Percentiles rank a stretch among this genome's conserved stretches.
phyloP scores from a whole-genome alignment of 1,140 invertebrate genomes.

The Zaprionus capensis region DNA sequence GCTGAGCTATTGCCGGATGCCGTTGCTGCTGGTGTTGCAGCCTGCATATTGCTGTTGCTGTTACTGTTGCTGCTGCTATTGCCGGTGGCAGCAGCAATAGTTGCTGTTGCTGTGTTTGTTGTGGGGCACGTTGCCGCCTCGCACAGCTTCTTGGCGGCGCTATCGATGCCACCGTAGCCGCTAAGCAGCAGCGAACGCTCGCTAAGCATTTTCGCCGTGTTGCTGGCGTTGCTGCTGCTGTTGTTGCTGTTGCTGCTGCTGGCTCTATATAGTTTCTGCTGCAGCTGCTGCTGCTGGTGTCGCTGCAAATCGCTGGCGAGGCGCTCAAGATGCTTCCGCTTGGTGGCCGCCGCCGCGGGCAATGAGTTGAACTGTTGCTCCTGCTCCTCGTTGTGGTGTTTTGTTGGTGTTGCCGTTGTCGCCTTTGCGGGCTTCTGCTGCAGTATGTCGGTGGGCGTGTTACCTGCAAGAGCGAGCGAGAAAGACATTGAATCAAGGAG shows the following conservation, averaged over 20 bases:
- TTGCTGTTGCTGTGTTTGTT: constrained; percentile 21
- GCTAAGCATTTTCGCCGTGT: constrained; percentile 73
- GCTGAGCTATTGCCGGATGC: constrained; percentile 51
- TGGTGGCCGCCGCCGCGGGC: constrained; percentile 63
- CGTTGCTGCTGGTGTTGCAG: constrained; percentile 30
- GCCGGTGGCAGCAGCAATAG: constrained; percentile 31
- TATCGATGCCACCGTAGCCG: constrained; percentile 75
- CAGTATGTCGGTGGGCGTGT: constrained; percentile 77
- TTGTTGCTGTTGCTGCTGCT: constrained; percentile 46
- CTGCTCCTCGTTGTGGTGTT: constrained; percentile 46
- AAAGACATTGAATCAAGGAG: neutral
- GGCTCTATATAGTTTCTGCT: constrained; percentile 37
- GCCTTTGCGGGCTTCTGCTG: constrained; percentile 77
- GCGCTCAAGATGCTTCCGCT: constrained; percentile 66
- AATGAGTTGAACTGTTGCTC: constrained; percentile 59
- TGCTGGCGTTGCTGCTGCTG: constrained; percentile 34
- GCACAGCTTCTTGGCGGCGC: constrained; percentile 68
- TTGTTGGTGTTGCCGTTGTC: constrained; percentile 67
- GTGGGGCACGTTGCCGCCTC: constrained; percentile 49
- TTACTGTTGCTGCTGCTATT: constrained; percentile 10
- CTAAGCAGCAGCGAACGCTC: constrained; percentile 79
- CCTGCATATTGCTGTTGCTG: constrained; percentile 37
- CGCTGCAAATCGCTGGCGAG: constrained; percentile 56
- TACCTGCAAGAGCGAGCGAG: constrained; percentile 50
- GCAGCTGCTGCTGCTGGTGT: constrained; percentile 51